Conservation (phyloP, 2,113 vertebrate species). For the Maccullochella peelii region DNA sequence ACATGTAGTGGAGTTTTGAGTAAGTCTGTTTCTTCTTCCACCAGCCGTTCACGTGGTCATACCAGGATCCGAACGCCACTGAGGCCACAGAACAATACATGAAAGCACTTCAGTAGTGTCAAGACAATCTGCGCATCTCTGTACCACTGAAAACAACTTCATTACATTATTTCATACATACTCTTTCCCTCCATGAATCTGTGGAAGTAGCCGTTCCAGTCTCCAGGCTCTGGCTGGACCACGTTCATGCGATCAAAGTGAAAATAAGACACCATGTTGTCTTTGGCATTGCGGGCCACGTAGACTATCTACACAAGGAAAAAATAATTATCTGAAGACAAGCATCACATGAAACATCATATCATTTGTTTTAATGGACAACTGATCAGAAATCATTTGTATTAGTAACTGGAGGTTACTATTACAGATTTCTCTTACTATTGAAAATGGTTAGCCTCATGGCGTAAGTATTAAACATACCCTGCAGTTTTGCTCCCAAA, state of each 20-base stretch:
- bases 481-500: slow-evolving; percentile 88
- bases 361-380: too few relatives aligned
- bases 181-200: slow-evolving; percentile 85
- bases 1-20: slow-evolving; percentile 76
- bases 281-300: slow-evolving; percentile 90
- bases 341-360: neutral
- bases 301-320: slow-evolving; percentile 84
- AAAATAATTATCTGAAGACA: neutral
- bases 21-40: slow-evolving; percentile 85
- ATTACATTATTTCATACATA: slow-evolving; percentile 47
- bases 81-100: slow-evolving; percentile 2
- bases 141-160: neutral
- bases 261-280: slow-evolving; percentile 89
- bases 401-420: too few relatives aligned
- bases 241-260: slow-evolving; percentile 89
- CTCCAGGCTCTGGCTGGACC: slow-evolving; percentile 83
- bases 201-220: slow-evolving; percentile 84
- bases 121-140: neutral
- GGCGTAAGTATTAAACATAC: too few relatives aligned
- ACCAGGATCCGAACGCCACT: slow-evolving; percentile 87
- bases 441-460: too few relatives aligned
- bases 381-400: too few relatives aligned
- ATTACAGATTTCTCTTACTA: too few relatives aligned
- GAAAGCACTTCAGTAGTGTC: neutral
- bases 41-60: slow-evolving; percentile 85